phyloP scores from a whole-genome alignment of 2,888 invertebrate genomes.

The Malthinus seriepunctatus region DNA sequence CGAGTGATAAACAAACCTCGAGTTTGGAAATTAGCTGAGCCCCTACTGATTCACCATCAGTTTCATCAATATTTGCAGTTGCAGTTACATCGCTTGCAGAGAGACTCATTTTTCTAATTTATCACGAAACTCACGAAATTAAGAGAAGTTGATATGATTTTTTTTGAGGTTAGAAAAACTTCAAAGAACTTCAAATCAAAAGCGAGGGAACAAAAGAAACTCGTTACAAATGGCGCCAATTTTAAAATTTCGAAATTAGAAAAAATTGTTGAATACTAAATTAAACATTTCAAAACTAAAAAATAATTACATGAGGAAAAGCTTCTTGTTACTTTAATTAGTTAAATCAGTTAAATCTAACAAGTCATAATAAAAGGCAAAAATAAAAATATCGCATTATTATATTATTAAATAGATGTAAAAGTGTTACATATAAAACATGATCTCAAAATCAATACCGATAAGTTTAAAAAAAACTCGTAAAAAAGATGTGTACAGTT shows the following conservation, averaged over 20 bases:
- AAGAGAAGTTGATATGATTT: no score
- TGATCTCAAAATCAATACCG: conserved; percentile 8
- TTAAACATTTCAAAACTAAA: no score
- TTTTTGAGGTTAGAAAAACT: no score
- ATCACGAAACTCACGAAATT: background rate
- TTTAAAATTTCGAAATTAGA: no score
- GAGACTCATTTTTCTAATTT: conserved; percentile 38
- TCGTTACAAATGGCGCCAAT: background rate
- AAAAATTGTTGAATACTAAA: no score
- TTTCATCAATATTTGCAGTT: conserved; percentile 43
- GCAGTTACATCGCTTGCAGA: conserved; percentile 58
- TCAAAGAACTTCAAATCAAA: no score
- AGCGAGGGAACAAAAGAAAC: background rate
- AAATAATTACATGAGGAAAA: no score
- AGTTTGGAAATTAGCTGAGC: conserved; percentile 72
- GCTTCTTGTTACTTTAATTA: no score
- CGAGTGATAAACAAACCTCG: conserved; percentile 60
- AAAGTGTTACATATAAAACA: conserved; percentile 13
- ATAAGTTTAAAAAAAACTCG: background rate
- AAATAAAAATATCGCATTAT: conserved; percentile 15
- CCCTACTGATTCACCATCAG: conserved; percentile 69
- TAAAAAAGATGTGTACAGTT: background rate
- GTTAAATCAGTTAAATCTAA: no score
- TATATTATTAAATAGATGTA: conserved; percentile 14
- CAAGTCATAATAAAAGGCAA: background rate